Evolutionary conservation across 1,140 invertebrate genomes (phyloP).

Genomic region (Ganaspis sp.): DNA sequence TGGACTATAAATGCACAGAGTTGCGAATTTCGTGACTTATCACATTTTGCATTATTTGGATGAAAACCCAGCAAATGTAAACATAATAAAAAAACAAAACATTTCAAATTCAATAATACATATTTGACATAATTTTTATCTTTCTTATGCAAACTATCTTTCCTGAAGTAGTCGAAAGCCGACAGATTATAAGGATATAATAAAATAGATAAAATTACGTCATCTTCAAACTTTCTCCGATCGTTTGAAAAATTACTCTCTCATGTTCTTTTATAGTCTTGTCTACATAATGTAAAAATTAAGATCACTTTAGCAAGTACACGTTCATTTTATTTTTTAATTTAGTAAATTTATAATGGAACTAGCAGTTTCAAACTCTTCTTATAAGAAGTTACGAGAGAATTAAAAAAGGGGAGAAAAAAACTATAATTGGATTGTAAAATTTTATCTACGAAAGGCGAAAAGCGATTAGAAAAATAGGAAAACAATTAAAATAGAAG

Average conservation of each 20-base stretch:
- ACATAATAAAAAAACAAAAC: neutral
- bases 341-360: neutral
- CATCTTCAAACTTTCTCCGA: conserved; percentile 21
- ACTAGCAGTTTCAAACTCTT: neutral
- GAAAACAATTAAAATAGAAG: conserved; percentile 10
- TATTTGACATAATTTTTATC: conserved; percentile 5
- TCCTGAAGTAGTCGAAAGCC: neutral
- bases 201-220: conserved; percentile 19
- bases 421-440: neutral
- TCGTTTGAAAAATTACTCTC: conserved; percentile 4
- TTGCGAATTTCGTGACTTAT: no score
- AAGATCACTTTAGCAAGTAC: neutral
- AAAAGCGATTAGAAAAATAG: neutral
- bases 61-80: neutral
- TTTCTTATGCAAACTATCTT: neutral
- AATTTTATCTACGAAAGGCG: neutral
- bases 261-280: neutral
- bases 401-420: neutral
- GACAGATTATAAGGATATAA: neutral
- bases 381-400: neutral
- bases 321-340: neutral
- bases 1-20: no score
- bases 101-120: neutral
- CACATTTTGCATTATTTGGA: no score
- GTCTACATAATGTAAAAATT: neutral